Evolutionary conservation across 2,797 vertebrate species (phyloP).

Genomic region (Nannoperca obscura): DNA sequence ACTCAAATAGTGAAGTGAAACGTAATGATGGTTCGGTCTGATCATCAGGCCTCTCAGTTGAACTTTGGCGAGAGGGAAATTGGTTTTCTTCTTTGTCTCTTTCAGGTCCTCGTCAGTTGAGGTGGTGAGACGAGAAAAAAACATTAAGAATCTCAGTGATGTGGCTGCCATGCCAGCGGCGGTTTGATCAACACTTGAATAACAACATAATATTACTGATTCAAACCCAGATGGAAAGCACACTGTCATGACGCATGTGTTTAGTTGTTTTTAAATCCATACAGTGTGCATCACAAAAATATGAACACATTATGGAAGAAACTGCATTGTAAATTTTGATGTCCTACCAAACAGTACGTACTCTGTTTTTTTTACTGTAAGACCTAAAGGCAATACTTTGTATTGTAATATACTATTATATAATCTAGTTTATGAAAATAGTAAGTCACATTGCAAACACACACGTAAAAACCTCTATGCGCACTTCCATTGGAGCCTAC

Average conservation of each 20-base stretch:
- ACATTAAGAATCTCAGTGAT: conserved; percentile 68
- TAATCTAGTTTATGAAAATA: neutral
- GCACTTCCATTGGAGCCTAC: neutral
- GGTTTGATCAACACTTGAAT: conserved; percentile 55
- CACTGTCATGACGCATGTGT: neutral
- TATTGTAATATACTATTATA: neutral
- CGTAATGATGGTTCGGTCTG: neutral
- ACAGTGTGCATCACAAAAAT: neutral
- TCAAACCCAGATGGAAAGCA: conserved; percentile 51
- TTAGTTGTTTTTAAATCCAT: neutral
- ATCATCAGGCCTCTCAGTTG: conserved; percentile 7
- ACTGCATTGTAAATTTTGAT: neutral
- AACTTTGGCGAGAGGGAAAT: neutral
- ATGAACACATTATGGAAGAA: neutral
- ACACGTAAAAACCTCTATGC: neutral
- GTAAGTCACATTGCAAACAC: neutral
- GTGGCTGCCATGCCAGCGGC: conserved; percentile 54
- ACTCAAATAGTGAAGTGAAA: conserved; percentile 5
- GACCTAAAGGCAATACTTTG: neutral
- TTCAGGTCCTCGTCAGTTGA: conserved; percentile 16
- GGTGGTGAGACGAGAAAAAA: neutral
- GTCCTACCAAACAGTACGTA: neutral
- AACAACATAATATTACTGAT: conserved; percentile 61
- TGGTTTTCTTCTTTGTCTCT: conserved; percentile 35
- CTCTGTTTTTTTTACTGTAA: neutral